These are phyloP conservation scores for Corythaeola cristata DNA, from an alignment of 2,113 vertebrate genomes.

Conservation along the genomic window DNA sequence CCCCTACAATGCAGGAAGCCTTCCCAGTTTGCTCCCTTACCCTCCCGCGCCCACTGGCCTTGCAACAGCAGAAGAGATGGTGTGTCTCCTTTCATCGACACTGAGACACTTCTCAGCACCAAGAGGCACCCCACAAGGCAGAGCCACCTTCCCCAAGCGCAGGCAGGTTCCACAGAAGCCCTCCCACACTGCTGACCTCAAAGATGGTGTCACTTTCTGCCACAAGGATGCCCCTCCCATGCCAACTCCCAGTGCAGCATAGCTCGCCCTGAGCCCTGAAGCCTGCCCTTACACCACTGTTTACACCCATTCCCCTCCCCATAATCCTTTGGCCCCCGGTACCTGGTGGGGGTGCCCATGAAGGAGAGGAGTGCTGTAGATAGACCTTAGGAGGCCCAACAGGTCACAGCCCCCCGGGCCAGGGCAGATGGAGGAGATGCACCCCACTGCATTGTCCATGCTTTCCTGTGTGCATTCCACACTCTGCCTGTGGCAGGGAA, in stretches of 20 bases:
- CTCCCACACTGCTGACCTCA: not conserved
- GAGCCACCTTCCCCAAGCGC: not conserved
- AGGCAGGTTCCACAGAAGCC: not conserved
- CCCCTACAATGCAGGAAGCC: not conserved
- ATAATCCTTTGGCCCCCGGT: not conserved
- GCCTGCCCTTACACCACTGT: not conserved
- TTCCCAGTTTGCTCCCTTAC: not conserved
- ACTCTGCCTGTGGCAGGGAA: slow-evolving; percentile 72
- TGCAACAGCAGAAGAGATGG: not conserved
- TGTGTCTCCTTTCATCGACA: not conserved
- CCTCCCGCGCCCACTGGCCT: not conserved
- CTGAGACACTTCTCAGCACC: not conserved
- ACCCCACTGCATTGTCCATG: slow-evolving; percentile 76
- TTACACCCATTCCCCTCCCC: not conserved
- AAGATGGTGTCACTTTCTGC: not conserved
- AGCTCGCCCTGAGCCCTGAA: not conserved
- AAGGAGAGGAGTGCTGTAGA: slow-evolving; percentile 75
- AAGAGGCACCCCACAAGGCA: not conserved
- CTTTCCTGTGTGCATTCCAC: slow-evolving; percentile 79
- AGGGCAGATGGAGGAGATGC: slow-evolving; percentile 64
- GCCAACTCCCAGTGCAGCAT: not conserved
- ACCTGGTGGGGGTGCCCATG: slow-evolving; percentile 79
- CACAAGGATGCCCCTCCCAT: not conserved
- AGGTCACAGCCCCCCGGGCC: slow-evolving; percentile 84
- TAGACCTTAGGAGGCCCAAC: slow-evolving; percentile 71